Conservation (phyloP, 2,888 invertebrate species). For the Heterodera filipjevi region DNA sequence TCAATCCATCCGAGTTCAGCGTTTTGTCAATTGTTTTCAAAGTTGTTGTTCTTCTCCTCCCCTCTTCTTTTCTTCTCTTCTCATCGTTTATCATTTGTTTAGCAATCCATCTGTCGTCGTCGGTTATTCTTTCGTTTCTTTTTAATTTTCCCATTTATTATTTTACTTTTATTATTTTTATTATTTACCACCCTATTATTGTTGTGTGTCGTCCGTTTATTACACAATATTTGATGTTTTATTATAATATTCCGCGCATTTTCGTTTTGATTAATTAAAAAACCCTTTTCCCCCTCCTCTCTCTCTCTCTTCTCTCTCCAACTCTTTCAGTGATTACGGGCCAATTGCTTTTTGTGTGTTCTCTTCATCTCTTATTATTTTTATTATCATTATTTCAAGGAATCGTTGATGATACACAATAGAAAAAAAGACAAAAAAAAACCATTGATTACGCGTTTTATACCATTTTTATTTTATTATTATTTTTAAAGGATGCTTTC, state of each 20-base stretch:
- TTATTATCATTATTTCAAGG: not conserved
- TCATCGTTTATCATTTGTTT: not conserved
- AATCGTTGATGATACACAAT: not conserved
- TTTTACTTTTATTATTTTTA: not conserved
- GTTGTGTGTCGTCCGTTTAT: not conserved
- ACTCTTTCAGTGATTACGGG: constrained; percentile 8
- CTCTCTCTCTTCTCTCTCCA: not conserved
- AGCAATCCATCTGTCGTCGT: not conserved
- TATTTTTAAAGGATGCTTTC: not conserved
- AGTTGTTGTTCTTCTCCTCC: not conserved
- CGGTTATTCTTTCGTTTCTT: not conserved
- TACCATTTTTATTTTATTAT: not conserved
- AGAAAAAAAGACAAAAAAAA: not conserved
- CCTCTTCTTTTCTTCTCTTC: not conserved
- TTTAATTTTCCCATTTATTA: not conserved
- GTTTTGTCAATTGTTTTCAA: not conserved
- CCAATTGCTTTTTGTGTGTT: not conserved
- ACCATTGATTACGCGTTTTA: not conserved
- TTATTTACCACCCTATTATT: not conserved
- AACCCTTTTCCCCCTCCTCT: not conserved
- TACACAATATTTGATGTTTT: too few species aligned
- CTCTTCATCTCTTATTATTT: not conserved
- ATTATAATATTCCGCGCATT: too few species aligned
- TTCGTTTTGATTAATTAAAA: constrained; percentile 4
- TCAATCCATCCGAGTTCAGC: too few species aligned